Base-by-base conservation (phyloP, 2,797 vertebrate species). In the Melanotaenia parkinsoni region DNA sequence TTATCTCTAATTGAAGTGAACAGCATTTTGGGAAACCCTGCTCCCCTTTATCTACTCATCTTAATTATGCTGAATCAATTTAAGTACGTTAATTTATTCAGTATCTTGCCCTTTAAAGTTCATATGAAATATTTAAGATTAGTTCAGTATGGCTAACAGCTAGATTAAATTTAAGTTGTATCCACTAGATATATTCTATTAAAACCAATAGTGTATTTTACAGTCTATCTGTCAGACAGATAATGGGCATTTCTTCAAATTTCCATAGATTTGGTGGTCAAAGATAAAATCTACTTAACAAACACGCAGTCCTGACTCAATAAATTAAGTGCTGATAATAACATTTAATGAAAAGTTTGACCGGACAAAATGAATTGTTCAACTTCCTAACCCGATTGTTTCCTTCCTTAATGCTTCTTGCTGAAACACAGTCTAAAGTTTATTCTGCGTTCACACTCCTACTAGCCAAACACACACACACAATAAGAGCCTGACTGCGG, bases 401-500 rank as follows among this genome's bases (percentile, higher is more conserved):
- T 47, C 20, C 18, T 9, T 47, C 45, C 20, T 47, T n/a, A n/a
- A 47, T 47, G 20, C 50, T 30, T 66, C 67, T 57, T 45, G 24
- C 33, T 38, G 32, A 59, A 70, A 63, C 32, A 22, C 22, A 43
- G 50, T 56, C 73, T 38, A 14, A 68, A 60, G 26, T 60, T n/a
- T 20, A 62, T 37, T 51, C 16, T n/a, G 6, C 57, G 67, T 28
- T 43, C 5, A 38, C 63, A 26, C 37, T n/a, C 26, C 18, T 65
- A 51, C 57, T 50, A 30, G 22, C 40, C 24, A 32, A 32, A 67
- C 9, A 51, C 47, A 77, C 47, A 77, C 30, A 58, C 51, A 13
- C 57, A 54, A 53, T 2, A 12, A 64, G 12, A 68, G 54, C 30
- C 58, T 40, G 24, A 16, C 64, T 45, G 58, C 51, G 54, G 62